These are phyloP conservation scores for Bufotes viridis DNA, from an alignment of 2,797 vertebrate species.

Conservation along the genomic window DNA sequence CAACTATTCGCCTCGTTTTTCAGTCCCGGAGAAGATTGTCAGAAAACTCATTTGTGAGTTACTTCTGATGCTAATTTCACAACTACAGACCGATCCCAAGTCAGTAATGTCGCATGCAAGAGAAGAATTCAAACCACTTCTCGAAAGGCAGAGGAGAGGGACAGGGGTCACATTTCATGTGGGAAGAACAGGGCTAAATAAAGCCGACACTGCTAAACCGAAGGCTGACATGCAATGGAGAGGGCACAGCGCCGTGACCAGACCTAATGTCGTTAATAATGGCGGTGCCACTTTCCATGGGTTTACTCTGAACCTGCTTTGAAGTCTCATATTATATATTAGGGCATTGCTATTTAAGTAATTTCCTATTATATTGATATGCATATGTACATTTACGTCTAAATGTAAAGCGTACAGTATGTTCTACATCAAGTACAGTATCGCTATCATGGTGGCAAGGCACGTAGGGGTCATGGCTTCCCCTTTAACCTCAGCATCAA, in stretches of 20 bases:
- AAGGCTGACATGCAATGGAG: background rate
- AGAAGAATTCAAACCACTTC: conserved; percentile 40
- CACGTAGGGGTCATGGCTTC: background rate
- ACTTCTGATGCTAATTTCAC: background rate
- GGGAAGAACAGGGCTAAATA: conserved; percentile 39
- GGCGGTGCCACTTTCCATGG: background rate
- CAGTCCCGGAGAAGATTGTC: background rate
- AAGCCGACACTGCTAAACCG: conserved; percentile 18
- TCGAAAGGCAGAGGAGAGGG: conserved; percentile 12
- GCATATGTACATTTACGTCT: no score
- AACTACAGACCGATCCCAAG: conserved; percentile 31
- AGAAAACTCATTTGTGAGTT: background rate
- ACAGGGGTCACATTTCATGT: conserved; percentile 52
- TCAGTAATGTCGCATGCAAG: conserved; percentile 23
- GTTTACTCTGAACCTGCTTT: background rate
- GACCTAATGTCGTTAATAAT: background rate
- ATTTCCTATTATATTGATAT: background rate
- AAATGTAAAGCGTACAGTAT: no score
- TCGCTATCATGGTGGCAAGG: background rate
- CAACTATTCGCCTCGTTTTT: no score
- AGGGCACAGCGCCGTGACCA: background rate
- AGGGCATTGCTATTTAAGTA: background rate
- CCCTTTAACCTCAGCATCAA: background rate
- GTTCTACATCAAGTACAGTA: background rate
- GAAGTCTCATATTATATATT: background rate